Evolutionary conservation across 92 coral and sea anemone genomes (phyloP).

Genomic region (Porites divaricata): DNA sequence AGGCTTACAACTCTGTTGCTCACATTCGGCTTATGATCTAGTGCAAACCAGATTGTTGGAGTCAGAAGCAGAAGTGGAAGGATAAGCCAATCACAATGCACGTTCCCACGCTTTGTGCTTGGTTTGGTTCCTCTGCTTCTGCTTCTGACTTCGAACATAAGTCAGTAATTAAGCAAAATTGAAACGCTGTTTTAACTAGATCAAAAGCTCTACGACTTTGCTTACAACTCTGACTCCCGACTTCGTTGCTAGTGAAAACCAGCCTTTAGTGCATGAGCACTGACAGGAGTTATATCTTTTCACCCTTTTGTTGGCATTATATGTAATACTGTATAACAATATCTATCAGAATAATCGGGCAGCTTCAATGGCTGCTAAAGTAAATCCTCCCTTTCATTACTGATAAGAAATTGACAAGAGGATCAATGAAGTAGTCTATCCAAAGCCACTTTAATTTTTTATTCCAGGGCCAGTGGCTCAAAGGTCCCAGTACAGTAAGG

Average conservation of each 20-base stretch:
- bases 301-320: not conserved
- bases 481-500: not conserved
- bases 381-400: not conserved
- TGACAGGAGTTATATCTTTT: not conserved
- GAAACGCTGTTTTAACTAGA: too few relatives aligned
- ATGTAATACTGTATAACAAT: not conserved
- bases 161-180: not conserved
- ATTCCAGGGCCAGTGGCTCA: constrained; percentile 1
- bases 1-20: too few relatives aligned
- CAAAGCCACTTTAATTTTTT: not conserved
- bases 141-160: too few relatives aligned
- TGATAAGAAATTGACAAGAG: not conserved
- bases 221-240: too few relatives aligned
- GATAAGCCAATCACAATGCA: too few relatives aligned
- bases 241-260: too few relatives aligned
- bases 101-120: too few relatives aligned
- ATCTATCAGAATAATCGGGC: not conserved
- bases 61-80: too few relatives aligned
- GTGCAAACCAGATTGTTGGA: too few relatives aligned
- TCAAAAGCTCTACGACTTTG: too few relatives aligned
- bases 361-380: not conserved
- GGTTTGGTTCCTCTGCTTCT: too few relatives aligned
- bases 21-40: too few relatives aligned
- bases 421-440: not conserved
- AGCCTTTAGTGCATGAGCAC: not conserved